These are phyloP conservation scores for Phylloscopus whistleri DNA, from an alignment of 2,113 vertebrate genomes.

Conservation along the genomic window DNA sequence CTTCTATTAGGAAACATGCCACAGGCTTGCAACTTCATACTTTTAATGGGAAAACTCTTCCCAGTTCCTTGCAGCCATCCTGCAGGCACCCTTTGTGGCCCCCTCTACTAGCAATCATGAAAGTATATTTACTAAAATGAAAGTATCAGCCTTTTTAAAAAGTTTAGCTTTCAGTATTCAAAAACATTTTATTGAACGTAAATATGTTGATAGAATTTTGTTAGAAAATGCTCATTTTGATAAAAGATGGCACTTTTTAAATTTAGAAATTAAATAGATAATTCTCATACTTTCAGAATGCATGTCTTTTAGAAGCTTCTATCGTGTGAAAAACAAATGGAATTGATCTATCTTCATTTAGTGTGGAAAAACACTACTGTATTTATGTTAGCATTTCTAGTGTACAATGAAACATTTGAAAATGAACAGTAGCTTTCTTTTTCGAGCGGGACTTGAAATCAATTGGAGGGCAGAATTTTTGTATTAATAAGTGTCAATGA, in stretches of 20 bases:
- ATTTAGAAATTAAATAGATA: not conserved
- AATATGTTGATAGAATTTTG: not conserved
- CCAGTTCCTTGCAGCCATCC: not conserved
- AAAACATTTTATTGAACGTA: not conserved
- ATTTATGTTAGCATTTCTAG: conserved; percentile 38
- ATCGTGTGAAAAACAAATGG: conserved; percentile 33
- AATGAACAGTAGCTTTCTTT: conserved; percentile 55
- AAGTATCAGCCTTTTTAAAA: not conserved
- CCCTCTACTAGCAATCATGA: not conserved
- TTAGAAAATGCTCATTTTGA: not conserved
- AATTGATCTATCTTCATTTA: conserved; percentile 23
- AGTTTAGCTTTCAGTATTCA: not conserved
- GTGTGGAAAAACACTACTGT: conserved; percentile 8
- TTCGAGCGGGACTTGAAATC: conserved; percentile 19
- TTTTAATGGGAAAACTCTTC: not conserved
- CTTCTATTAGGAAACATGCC: not conserved
- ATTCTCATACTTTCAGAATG: not conserved
- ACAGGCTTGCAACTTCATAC: not conserved
- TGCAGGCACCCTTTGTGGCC: not conserved
- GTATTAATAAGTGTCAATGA: conserved; percentile 50
- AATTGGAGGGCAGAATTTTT: conserved; percentile 35
- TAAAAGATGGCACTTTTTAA: not conserved
- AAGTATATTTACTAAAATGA: not conserved
- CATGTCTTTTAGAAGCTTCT: not conserved
- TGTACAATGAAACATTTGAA: conserved; percentile 50